phyloP scores from a whole-genome alignment of 1,140 invertebrate species.

The Hormaphis cornu region DNA sequence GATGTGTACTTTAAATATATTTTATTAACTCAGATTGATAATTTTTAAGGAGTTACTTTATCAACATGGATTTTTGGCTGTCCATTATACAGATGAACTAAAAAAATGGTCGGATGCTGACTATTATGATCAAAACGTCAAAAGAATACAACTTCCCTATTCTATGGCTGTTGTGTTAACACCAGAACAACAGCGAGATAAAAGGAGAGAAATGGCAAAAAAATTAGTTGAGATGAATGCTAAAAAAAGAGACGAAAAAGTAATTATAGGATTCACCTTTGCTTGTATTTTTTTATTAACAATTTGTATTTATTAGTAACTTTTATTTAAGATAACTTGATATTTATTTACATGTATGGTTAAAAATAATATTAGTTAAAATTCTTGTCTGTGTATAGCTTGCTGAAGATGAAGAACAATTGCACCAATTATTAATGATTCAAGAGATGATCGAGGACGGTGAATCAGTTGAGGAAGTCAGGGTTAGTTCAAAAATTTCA shows the following conservation, averaged over 20 bases:
- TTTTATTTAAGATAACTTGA: no score
- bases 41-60: slow-evolving; percentile 63
- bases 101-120: slow-evolving; percentile 67
- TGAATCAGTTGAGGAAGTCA: slow-evolving; percentile 64
- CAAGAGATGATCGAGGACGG: slow-evolving; percentile 70
- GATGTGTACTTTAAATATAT: not conserved
- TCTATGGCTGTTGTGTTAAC: slow-evolving; percentile 48
- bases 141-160: slow-evolving; percentile 75
- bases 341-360: not conserved
- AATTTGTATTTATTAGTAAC: no score
- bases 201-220: slow-evolving; percentile 69
- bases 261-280: no score
- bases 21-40: slow-evolving; percentile 5
- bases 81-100: slow-evolving; percentile 70
- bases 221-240: slow-evolving; percentile 77
- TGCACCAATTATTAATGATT: slow-evolving; percentile 65
- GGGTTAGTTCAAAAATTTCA: slow-evolving; percentile 44
- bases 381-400: slow-evolving; percentile 48
- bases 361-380: not conserved
- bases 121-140: slow-evolving; percentile 74
- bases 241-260: slow-evolving; percentile 69
- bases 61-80: slow-evolving; percentile 64
- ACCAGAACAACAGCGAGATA: slow-evolving; percentile 71
- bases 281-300: no score
- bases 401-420: slow-evolving; percentile 76